Conservation (phyloP, 37 sponge, comb jelly and placozoan species). For the Geodia barretti region DNA sequence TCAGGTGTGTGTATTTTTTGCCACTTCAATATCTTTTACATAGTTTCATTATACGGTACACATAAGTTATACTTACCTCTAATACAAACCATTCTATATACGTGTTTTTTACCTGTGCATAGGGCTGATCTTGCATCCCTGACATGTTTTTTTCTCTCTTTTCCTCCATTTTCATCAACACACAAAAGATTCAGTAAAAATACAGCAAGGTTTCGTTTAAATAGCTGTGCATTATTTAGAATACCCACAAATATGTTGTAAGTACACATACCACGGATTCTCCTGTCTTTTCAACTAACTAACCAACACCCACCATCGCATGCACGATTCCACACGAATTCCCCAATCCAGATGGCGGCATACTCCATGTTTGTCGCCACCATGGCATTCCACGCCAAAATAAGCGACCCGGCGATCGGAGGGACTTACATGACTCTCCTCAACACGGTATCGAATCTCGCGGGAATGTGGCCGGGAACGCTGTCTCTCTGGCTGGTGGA, state of each 20-base stretch:
- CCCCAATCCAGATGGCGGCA: slow-evolving; percentile 50
- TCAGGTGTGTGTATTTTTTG: too few species aligned
- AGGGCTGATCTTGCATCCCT: too few species aligned
- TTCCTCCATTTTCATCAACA: too few species aligned
- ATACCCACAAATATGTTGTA: neutral
- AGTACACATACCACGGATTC: neutral
- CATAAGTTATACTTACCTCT: too few species aligned
- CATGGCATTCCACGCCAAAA: slow-evolving; percentile 88
- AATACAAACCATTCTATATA: too few species aligned
- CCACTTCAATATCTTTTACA: too few species aligned
- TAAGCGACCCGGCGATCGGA: slow-evolving; percentile 95
- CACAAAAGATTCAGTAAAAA: too few species aligned
- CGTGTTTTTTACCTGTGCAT: too few species aligned
- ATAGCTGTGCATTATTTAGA: slow-evolving; percentile 11
- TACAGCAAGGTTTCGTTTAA: too few species aligned
- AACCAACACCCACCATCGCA: neutral
- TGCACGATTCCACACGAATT: too few species aligned
- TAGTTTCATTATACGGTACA: too few species aligned
- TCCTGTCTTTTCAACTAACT: neutral
- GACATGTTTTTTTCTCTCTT: too few species aligned
- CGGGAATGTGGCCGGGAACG: slow-evolving; percentile 78
- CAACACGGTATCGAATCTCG: slow-evolving; percentile 93
- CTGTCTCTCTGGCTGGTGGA: slow-evolving; percentile 92
- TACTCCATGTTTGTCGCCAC: slow-evolving; percentile 91
- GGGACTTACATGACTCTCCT: slow-evolving; percentile 99